A percentile compares a stretch with the other conserved stretches of the same genome.
These are phyloP conservation scores for Chrysogorgia sp. DNA, from an alignment of 92 coral and sea anemone species.

Conservation along the genomic window DNA sequence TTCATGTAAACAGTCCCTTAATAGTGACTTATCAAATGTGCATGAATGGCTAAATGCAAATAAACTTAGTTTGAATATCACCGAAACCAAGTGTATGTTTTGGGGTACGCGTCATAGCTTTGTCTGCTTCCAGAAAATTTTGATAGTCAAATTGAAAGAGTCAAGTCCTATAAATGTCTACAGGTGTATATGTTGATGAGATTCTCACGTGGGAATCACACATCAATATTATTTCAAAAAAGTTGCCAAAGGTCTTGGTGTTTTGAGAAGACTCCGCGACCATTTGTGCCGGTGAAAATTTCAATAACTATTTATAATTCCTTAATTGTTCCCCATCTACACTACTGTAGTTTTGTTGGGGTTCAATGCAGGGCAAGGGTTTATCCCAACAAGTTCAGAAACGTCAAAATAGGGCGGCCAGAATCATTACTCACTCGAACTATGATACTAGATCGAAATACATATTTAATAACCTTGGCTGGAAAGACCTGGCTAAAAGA, in stretches of 20 bases:
- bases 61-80: constrained; percentile 41
- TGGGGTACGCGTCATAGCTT: constrained; percentile 14
- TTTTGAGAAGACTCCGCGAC: constrained; percentile 19
- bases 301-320: constrained; percentile 24
- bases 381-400: constrained; percentile 25
- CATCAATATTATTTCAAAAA: constrained; percentile 32
- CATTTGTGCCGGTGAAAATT: constrained; percentile 3
- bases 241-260: constrained; percentile 44
- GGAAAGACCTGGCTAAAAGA: neutral
- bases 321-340: constrained; percentile 19
- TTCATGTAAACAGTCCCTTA: neutral
- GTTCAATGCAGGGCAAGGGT: constrained; percentile 35
- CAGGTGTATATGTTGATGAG: constrained; percentile 28
- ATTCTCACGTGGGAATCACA: constrained; percentile 37
- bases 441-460: constrained; percentile 1
- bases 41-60: constrained; percentile 40
- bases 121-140: neutral
- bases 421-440: constrained; percentile 18
- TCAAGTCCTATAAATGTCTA: constrained; percentile 30
- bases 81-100: constrained; percentile 43
- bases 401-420: constrained; percentile 35
- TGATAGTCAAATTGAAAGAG: constrained; percentile 26
- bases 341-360: constrained; percentile 38
- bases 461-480: constrained; percentile 1
- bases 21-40: constrained; percentile 21